phyloP scores from a whole-genome alignment of 2,888 invertebrate species.

The Matsumyia berberina region DNA sequence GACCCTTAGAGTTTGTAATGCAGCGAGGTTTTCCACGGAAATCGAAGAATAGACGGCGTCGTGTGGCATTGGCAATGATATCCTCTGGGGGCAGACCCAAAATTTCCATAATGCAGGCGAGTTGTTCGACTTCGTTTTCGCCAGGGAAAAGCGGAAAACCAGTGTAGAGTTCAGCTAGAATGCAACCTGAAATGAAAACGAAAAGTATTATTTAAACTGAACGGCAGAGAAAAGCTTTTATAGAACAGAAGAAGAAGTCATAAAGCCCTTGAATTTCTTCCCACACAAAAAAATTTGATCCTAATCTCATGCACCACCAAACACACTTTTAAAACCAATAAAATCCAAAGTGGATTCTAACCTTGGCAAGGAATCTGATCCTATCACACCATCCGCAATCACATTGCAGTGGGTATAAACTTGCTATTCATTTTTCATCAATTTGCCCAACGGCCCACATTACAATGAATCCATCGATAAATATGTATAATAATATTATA shows the following conservation, averaged over 20 bases:
- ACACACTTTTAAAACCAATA: no score
- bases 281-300: no score
- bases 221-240: neutral
- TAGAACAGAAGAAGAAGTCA: no score
- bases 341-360: neutral
- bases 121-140: slow-evolving; percentile 98
- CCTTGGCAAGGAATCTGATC: slow-evolving; percentile 5
- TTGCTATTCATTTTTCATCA: slow-evolving; percentile 5
- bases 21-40: slow-evolving; percentile 96
- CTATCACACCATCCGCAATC: slow-evolving; percentile 6
- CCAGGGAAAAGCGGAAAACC: slow-evolving; percentile 98
- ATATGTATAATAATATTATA: slow-evolving; percentile 9
- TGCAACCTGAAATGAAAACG: slow-evolving; percentile 89
- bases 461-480: neutral
- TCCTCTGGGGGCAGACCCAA: slow-evolving; percentile 95
- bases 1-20: slow-evolving; percentile 96
- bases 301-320: no score
- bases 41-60: slow-evolving; percentile 93
- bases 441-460: slow-evolving; percentile 24
- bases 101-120: slow-evolving; percentile 98
- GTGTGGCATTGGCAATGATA: slow-evolving; percentile 92
- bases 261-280: no score
- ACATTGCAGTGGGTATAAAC: neutral
- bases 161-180: slow-evolving; percentile 97
- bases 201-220: neutral